A percentile compares a stretch with the other conserved stretches of the same genome.
Evolutionary conservation across 2,113 vertebrate genomes (phyloP).

Genomic region (Balaenoptera acutorostrata): DNA sequence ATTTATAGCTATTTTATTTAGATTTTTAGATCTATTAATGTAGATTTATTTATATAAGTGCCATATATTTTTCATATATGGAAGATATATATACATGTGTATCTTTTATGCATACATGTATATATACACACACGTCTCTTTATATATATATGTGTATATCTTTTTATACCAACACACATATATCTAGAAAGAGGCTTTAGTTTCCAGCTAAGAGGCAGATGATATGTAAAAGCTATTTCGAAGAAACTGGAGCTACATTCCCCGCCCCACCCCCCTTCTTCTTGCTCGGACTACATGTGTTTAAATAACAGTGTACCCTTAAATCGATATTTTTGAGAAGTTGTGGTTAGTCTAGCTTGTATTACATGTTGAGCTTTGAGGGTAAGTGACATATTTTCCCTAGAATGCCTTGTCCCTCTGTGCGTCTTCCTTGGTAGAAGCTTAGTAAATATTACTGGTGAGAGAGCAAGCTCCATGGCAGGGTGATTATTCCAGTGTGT

Average conservation of each 20-base stretch:
- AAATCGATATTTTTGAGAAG: neutral
- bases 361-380: neutral
- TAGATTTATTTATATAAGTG: no score
- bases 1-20: neutral
- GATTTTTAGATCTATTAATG: neutral
- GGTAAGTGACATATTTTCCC: neutral
- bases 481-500: accelerated
- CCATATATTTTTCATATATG: no score
- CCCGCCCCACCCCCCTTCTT: neutral
- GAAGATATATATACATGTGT: no score
- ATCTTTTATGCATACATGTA: neutral
- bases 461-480: accelerated
- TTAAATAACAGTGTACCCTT: neutral
- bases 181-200: neutral
- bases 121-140: no score
- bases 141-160: no score
- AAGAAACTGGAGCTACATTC: neutral
- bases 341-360: neutral
- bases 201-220: neutral
- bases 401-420: neutral
- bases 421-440: accelerated
- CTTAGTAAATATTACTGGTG: neutral
- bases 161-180: accelerated
- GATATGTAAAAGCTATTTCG: neutral
- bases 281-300: no score